Conservation (phyloP, 1,140 invertebrate genomes). For the Drosophila auraria region DNA sequence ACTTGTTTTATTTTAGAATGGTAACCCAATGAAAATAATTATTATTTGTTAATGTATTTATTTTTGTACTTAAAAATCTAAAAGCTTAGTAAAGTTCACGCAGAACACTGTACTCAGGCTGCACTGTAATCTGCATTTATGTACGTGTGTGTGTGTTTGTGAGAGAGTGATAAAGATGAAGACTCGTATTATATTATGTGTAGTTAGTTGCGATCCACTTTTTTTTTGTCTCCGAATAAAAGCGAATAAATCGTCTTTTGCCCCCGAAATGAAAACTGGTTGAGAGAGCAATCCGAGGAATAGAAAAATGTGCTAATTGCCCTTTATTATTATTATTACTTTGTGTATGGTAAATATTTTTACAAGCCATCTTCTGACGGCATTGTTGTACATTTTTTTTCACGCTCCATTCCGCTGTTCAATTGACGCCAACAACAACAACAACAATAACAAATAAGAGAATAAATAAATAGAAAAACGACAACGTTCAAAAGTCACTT, state of each 20-base stretch:
- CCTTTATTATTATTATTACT: constrained; percentile 51
- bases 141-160: constrained; percentile 27
- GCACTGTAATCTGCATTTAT: constrained; percentile 14
- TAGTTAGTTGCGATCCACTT: constrained; percentile 58
- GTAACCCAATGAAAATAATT: too few species aligned
- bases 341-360: constrained; percentile 43
- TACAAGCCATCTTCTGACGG: constrained; percentile 46
- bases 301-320: constrained; percentile 72
- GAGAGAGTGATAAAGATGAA: constrained; percentile 49
- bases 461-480: constrained; percentile 31
- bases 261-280: constrained; percentile 63
- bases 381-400: constrained; percentile 13
- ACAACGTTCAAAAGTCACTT: constrained; percentile 76
- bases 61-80: too few species aligned
- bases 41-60: too few species aligned
- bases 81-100: background rate
- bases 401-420: constrained; percentile 33
- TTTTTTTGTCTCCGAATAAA: constrained; percentile 18
- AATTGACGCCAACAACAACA: constrained; percentile 20
- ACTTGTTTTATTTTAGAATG: too few species aligned
- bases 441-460: background rate
- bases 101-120: background rate
- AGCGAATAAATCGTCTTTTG: constrained; percentile 36
- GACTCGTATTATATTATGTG: constrained; percentile 69
- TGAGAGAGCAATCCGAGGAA: constrained; percentile 28